Conservation (phyloP, 2,113 vertebrate genomes). For the Camelus dromedarius region DNA sequence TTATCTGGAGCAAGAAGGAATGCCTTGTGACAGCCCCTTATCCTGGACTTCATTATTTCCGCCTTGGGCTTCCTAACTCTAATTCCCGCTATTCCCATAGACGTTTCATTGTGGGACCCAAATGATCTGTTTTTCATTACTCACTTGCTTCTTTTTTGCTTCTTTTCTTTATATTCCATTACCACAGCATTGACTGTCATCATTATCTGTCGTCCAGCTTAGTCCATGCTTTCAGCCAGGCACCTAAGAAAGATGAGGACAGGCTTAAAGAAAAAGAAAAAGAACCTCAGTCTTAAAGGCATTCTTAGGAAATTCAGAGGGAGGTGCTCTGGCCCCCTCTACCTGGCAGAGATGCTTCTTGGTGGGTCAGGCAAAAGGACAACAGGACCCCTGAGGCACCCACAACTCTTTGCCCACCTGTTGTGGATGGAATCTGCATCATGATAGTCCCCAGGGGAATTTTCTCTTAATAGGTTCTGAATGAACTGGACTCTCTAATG, state of each 20-base stretch:
- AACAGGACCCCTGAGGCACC: neutral
- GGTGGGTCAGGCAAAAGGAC: neutral
- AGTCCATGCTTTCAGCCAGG: neutral
- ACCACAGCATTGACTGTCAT: neutral
- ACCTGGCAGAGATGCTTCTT: neutral
- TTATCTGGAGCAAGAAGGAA: constrained; percentile 45
- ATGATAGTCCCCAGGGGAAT: neutral
- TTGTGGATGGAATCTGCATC: neutral
- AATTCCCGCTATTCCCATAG: neutral
- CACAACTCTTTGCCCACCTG: neutral
- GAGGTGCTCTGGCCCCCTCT: neutral
- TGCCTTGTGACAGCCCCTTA: constrained; percentile 29
- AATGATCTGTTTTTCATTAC: constrained; percentile 53
- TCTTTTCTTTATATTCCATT: constrained; percentile 44
- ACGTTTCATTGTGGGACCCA: neutral
- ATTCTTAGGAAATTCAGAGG: neutral
- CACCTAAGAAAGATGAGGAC: neutral
- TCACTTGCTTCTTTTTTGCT: neutral
- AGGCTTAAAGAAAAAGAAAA: neutral
- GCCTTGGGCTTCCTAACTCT: neutral
- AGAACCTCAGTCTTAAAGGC: neutral
- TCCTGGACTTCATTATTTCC: constrained; percentile 60
- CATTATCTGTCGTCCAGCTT: constrained; percentile 36
- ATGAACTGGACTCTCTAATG: neutral
- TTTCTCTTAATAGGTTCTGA: neutral